Evolutionary conservation across 2,113 vertebrate species (phyloP), one percentile per base, ranked within the genome.

Genomic region (Psilopogon haemacephalus): DNA sequence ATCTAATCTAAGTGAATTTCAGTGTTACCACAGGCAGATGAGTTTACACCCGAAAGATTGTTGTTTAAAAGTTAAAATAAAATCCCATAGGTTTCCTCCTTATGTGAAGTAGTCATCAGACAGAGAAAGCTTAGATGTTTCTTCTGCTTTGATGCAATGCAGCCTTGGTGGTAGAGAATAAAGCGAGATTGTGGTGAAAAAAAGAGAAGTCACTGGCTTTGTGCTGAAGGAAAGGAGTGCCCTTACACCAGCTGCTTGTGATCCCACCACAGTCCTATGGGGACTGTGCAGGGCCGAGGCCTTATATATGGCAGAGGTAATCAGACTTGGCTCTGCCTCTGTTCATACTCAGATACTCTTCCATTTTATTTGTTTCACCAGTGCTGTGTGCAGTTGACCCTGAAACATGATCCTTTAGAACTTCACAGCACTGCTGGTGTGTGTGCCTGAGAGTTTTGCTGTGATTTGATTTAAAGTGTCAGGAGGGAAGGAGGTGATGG

Each of bases 1-100:
- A 89, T 89, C 44, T 88, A 96, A 91, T 74, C n/a, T 95, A 93
- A 96, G 96, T 96, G 93, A 97, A 86, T 95, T 46, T 78, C 86
- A 75, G 63, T 93, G 72, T 92, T 91, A 54, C 81, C 60, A 30
- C 17, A 68, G 81, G 46, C 72, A 72, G 38, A 48, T 86, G 52
- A 56, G 68, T 64, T 93, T 38, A n/a, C 60, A 71, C 64, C 65
- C 48, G 76, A 86, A 64, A 68, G 32, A n/a, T 48, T 82, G 21
- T 64, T 84, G 76, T 77, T 73, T 82, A 73, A 86, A 76, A 60
- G 15, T 70, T 64, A 55, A 87, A 80, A 56, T 89, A 68, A 30
- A 46, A 8, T 6, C 23, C 11, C 5, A 2, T 23, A 13, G 35
- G 19, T 84, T 90, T 38, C 26, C 32, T 92, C 67, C 38, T 56